Conservation (phyloP, 1,140 invertebrate species). For the Lepidostoma basale region DNA sequence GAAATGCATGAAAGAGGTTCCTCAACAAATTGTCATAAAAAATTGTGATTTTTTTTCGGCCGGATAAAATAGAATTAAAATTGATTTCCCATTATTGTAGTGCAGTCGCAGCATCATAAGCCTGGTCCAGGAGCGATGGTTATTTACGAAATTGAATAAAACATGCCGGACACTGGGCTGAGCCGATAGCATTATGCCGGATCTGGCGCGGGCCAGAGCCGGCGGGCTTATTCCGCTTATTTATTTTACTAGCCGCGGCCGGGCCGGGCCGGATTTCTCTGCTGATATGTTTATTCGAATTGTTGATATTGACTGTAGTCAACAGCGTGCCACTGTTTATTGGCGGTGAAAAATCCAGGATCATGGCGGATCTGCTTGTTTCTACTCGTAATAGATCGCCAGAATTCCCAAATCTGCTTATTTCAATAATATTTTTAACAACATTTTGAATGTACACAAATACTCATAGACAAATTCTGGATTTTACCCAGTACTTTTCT, state of each 20-base stretch:
- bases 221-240: conserved; percentile 37
- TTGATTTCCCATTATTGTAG: not conserved
- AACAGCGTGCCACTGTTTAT: conserved; percentile 10
- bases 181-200: conserved; percentile 23
- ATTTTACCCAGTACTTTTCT: too few species aligned
- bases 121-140: not conserved
- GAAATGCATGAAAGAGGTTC: not conserved
- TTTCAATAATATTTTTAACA: too few species aligned
- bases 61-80: not conserved
- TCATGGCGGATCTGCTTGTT: not conserved
- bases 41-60: not conserved
- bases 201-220: not conserved
- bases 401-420: too few species aligned
- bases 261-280: conserved; percentile 35
- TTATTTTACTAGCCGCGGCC: conserved; percentile 33
- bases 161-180: conserved; percentile 23
- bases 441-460: too few species aligned
- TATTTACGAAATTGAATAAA: conserved; percentile 41
- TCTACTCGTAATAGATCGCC: too few species aligned
- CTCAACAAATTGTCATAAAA: not conserved
- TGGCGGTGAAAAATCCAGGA: not conserved
- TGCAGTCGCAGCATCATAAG: not conserved
- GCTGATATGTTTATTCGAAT: conserved; percentile 39
- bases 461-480: too few species aligned
- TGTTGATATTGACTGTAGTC: conserved; percentile 32